Conservation (phyloP, 1,140 invertebrate genomes). For the Amyelois transitella region DNA sequence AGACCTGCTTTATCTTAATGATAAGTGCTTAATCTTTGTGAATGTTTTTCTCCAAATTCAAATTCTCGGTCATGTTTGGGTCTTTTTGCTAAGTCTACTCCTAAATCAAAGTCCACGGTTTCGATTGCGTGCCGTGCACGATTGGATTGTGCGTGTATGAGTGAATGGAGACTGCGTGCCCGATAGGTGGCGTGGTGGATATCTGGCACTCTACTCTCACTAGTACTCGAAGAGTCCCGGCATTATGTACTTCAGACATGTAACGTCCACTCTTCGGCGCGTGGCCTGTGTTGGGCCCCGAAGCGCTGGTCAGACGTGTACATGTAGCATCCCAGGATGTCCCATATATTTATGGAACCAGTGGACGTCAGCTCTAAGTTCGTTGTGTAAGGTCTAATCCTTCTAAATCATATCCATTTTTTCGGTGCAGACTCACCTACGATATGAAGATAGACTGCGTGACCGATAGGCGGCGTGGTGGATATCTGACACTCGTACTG, state of each 20-base stretch:
- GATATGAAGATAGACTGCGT: conserved; percentile 81
- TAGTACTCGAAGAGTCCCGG: conserved; percentile 81
- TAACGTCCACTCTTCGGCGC: conserved; percentile 86
- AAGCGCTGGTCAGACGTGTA: conserved; percentile 91
- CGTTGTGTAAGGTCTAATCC: too few relatives aligned
- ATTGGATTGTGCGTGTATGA: too few relatives aligned
- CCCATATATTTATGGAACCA: too few relatives aligned
- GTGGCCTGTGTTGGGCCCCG: conserved; percentile 83
- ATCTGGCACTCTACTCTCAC: conserved; percentile 89
- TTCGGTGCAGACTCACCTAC: conserved; percentile 76
- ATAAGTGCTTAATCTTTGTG: too few relatives aligned
- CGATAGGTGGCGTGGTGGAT: conserved; percentile 84
- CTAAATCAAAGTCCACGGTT: too few relatives aligned
- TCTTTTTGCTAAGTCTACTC: too few relatives aligned
- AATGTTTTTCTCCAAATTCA: too few relatives aligned
- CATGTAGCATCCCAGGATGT: conserved; percentile 88
- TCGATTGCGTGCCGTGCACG: too few relatives aligned
- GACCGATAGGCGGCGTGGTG: conserved; percentile 84
- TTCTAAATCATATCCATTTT: too few relatives aligned
- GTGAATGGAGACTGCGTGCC: conserved; percentile 81
- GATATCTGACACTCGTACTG: conserved; percentile 88
- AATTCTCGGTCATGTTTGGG: too few relatives aligned
- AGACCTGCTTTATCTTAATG: too few relatives aligned
- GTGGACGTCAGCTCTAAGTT: too few relatives aligned
- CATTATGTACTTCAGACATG: conserved; percentile 79